Conservation (phyloP, 2,113 vertebrate species). For the Columbina picui region DNA sequence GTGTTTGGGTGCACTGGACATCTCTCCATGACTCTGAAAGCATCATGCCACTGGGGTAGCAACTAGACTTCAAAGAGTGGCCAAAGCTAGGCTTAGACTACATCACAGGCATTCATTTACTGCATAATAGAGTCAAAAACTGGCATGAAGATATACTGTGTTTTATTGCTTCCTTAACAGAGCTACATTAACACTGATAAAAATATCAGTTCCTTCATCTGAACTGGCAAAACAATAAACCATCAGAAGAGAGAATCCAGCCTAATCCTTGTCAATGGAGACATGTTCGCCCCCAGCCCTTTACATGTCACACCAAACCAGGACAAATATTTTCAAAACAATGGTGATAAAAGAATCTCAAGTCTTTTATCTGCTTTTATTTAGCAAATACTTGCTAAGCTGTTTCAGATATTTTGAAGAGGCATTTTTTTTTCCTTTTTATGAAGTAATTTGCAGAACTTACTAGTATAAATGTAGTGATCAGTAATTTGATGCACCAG, state of each 20-base stretch:
- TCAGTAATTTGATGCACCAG: background rate
- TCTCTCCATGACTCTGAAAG: background rate
- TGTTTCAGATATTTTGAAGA: background rate
- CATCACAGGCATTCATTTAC: background rate
- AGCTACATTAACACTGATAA: background rate
- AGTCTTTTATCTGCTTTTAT: background rate
- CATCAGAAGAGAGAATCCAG: background rate
- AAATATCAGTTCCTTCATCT: background rate
- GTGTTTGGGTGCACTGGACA: rapidly evolving
- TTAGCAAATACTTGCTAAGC: background rate
- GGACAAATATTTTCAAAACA: background rate
- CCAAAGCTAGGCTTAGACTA: background rate
- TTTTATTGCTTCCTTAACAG: background rate
- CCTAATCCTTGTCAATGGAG: background rate
- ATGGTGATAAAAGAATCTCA: background rate
- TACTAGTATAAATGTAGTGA: background rate
- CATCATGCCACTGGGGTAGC: rapidly evolving
- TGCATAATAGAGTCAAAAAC: background rate
- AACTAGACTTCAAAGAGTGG: background rate
- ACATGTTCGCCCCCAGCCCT: background rate
- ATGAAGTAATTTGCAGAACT: background rate
- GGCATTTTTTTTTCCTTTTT: background rate
- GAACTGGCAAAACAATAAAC: background rate
- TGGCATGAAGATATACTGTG: background rate
- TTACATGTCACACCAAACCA: background rate